Conservation (phyloP, 2,113 vertebrate genomes). For the Acrocephalus kingi region DNA sequence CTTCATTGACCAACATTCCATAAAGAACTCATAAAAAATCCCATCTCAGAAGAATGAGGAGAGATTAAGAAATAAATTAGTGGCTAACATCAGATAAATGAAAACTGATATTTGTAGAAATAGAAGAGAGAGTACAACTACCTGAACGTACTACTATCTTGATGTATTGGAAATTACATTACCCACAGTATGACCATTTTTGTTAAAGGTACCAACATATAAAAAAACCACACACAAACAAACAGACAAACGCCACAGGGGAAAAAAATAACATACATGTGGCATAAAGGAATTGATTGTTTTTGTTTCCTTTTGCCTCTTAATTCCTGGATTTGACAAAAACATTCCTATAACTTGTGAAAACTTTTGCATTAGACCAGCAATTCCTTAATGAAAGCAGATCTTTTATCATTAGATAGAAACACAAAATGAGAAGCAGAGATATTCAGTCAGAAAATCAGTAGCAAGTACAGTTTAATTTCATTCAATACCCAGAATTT, state of each 20-base stretch:
- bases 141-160: neutral
- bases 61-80: neutral
- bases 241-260: rapidly evolving
- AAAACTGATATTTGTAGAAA: rapidly evolving
- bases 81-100: neutral
- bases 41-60: neutral
- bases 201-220: neutral
- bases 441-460: neutral
- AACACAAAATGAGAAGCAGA: neutral
- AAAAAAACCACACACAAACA: neutral
- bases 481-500: neutral
- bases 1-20: neutral
- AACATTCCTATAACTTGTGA: neutral
- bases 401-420: neutral
- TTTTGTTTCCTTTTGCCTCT: neutral
- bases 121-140: neutral
- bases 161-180: neutral
- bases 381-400: neutral
- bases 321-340: neutral
- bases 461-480: neutral
- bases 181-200: neutral
- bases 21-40: neutral
- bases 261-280: neutral
- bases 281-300: neutral
- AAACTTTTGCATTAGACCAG: neutral